phyloP scores from a whole-genome alignment of 2,113 vertebrate genomes.

The Gymnocephalus cernua region DNA sequence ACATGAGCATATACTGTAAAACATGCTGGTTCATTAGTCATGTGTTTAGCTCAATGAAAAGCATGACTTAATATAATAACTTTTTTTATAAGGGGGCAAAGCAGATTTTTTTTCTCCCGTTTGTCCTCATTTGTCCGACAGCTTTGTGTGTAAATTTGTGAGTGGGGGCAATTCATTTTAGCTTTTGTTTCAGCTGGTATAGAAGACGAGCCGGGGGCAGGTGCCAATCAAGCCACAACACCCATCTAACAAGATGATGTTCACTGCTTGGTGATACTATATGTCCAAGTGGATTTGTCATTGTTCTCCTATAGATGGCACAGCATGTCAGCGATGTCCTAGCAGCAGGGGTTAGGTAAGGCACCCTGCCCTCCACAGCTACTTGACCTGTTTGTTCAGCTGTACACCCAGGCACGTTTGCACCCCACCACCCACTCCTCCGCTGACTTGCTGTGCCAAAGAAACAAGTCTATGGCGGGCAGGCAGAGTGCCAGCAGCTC shows the following conservation, averaged over 20 bases:
- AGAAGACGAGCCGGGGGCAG: constrained; percentile 17
- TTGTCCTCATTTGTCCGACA: constrained; percentile 16
- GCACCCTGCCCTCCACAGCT: constrained; percentile 60
- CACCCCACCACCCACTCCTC: constrained; percentile 21
- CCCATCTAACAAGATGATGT: background rate
- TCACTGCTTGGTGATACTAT: background rate
- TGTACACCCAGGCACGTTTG: constrained; percentile 54
- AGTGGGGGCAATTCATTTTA: constrained; percentile 12
- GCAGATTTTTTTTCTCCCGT: constrained; percentile 15
- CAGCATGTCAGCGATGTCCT: constrained; percentile 41
- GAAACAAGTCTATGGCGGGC: constrained; percentile 36
- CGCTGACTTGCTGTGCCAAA: constrained; percentile 46
- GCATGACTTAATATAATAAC: constrained; percentile 28
- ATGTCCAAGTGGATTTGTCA: constrained; percentile 9
- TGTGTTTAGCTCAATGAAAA: constrained; percentile 27
- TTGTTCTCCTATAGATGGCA: constrained; percentile 19
- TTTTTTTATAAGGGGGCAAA: constrained; percentile 10
- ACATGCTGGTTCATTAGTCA: constrained; percentile 22
- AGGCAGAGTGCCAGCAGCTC: constrained; percentile 10
- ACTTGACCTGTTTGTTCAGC: constrained; percentile 84
- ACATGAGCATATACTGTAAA: constrained; percentile 6
- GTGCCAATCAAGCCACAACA: background rate
- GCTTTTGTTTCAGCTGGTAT: constrained; percentile 2
- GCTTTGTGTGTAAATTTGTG: constrained; percentile 14
- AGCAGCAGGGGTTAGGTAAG: constrained; percentile 59